Evolutionary conservation across 2,888 invertebrate genomes (phyloP).

Genomic region (Troides helena): DNA sequence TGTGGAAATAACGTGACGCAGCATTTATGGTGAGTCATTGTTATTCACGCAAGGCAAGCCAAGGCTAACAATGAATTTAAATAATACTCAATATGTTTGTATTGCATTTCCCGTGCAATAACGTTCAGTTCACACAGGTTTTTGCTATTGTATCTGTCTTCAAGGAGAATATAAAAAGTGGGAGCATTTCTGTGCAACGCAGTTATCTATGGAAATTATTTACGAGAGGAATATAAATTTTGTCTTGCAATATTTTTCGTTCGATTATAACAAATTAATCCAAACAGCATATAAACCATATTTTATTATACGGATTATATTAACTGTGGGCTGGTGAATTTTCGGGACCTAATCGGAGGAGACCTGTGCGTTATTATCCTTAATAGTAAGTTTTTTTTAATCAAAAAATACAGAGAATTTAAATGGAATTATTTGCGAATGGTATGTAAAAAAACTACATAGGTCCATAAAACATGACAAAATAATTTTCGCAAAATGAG

Average conservation of each 20-base stretch:
- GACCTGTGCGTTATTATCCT: neutral
- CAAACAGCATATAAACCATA: neutral
- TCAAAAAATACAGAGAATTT: too few species aligned
- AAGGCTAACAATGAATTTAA: constrained; percentile 30
- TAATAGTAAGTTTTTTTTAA: too few species aligned
- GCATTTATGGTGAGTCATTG: constrained; percentile 37
- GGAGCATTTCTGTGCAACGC: too few species aligned
- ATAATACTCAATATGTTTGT: constrained; percentile 30
- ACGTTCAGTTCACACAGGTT: constrained; percentile 48
- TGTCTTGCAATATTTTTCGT: too few species aligned
- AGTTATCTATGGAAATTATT: too few species aligned
- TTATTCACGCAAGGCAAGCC: constrained; percentile 29
- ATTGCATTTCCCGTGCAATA: constrained; percentile 41
- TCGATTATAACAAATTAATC: neutral
- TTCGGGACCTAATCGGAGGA: constrained; percentile 33
- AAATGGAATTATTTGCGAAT: neutral
- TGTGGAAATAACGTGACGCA: constrained; percentile 16
- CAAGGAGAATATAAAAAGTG: neutral
- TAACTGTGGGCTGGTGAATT: constrained; percentile 46
- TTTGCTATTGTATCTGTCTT: neutral
- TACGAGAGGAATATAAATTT: too few species aligned
- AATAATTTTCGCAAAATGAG: neutral
- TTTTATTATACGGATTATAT: neutral
- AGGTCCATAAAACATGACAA: neutral
- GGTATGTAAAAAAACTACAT: constrained; percentile 18